Percentiles rank a stretch among this genome's conserved stretches.
Evolutionary conservation across 2,797 vertebrate species (phyloP).

Genomic region (Anguilla marmorata): DNA sequence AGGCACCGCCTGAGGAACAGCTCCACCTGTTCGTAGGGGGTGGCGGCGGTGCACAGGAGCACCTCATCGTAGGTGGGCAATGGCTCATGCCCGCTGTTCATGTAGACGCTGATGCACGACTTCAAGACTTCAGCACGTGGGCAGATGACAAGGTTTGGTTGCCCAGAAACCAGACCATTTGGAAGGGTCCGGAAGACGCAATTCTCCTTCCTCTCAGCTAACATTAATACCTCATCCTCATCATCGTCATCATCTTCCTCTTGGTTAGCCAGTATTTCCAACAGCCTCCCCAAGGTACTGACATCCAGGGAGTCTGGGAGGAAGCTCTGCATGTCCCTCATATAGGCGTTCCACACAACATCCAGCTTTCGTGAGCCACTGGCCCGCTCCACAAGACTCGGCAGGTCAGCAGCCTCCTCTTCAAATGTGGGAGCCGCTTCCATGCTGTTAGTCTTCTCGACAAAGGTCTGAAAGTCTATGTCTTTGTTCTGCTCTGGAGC

Average conservation of each 20-base stretch:
- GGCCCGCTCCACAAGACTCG: constrained; percentile 49
- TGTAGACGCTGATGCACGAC: constrained; percentile 85
- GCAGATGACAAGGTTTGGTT: constrained; percentile 87
- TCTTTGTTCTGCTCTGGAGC: constrained; percentile 62
- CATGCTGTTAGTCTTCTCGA: constrained; percentile 44
- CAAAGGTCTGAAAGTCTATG: constrained; percentile 73
- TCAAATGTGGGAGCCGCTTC: constrained; percentile 33
- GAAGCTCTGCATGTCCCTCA: constrained; percentile 73
- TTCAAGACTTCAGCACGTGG: constrained; percentile 78
- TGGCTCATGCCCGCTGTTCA: constrained; percentile 72
- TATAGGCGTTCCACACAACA: constrained; percentile 79
- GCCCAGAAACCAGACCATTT: constrained; percentile 68
- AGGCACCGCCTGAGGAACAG: constrained; percentile 89
- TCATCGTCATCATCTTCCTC: constrained; percentile 41
- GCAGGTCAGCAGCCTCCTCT: constrained; percentile 37
- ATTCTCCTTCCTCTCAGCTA: constrained; percentile 31
- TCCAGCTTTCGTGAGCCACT: constrained; percentile 59
- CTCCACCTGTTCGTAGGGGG: constrained; percentile 82
- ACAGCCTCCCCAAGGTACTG: constrained; percentile 73
- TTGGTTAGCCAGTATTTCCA: constrained; percentile 72
- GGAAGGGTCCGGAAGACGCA: constrained; percentile 71
- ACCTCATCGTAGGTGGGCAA: constrained; percentile 90
- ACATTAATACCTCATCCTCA: constrained; percentile 45
- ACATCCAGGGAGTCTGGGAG: constrained; percentile 79
- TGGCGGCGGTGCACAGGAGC: constrained; percentile 83